phyloP scores from a whole-genome alignment of 2,797 vertebrate genomes.

The Anguilla megastoma region DNA sequence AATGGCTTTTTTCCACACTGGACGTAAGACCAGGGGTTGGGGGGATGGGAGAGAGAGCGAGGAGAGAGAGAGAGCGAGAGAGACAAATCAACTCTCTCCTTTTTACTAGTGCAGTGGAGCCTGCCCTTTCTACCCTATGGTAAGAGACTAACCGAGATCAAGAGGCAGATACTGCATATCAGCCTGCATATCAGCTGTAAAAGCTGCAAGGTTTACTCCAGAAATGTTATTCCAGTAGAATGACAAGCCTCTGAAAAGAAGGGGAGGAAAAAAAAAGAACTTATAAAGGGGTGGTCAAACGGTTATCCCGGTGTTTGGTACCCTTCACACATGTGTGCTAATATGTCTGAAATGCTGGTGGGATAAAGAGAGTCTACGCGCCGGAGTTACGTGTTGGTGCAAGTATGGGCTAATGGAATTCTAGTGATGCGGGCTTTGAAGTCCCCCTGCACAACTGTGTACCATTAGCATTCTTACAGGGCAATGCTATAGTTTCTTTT shows the following conservation, averaged over 20 bases:
- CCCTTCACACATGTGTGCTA: neutral
- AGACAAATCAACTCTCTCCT: neutral
- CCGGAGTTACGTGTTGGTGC: conserved; percentile 23
- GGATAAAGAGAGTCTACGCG: neutral
- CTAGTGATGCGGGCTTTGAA: conserved; percentile 32
- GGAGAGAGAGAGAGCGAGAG: neutral
- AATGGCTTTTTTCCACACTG: neutral
- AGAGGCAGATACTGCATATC: neutral
- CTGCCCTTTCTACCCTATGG: neutral
- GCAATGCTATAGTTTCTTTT: neutral
- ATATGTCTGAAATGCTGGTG: conserved; percentile 21
- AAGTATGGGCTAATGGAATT: conserved; percentile 33
- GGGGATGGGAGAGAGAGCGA: neutral
- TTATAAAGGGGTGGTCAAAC: neutral
- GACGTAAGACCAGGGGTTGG: neutral
- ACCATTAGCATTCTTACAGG: conserved; percentile 18
- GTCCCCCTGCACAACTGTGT: neutral
- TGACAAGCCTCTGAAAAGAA: neutral
- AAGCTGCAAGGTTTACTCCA: neutral
- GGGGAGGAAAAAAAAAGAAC: neutral
- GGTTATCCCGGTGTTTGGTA: neutral
- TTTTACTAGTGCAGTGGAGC: neutral
- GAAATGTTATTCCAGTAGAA: conserved; percentile 5
- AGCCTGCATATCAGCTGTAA: neutral
- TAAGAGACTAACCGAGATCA: neutral